Evolutionary conservation across 2,888 invertebrate genomes (phyloP), one percentile per base, ranked within the genome.

Genomic region (Dendrolimus pini): DNA sequence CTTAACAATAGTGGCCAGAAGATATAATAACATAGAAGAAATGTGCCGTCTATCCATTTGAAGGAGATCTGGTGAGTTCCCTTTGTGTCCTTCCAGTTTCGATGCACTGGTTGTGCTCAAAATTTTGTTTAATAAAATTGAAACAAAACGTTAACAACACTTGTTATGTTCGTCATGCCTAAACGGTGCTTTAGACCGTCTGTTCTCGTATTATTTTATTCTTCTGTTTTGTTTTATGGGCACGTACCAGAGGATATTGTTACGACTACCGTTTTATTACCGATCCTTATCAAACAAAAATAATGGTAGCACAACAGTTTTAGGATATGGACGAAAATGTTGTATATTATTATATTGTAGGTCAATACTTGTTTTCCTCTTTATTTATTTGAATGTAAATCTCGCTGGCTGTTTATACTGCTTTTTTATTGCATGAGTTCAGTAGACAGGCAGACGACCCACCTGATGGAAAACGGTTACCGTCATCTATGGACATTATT

Each of bases 231-330:
- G 52, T 47, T 47, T 47, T 47, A 47, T 47, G 47, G 30, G 47
- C 47, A 9, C 47, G 47, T 6, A 10, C 47, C 12, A 47, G 9
- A 55, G 30, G 54, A 47, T 47, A 8, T 12, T 30, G 41, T 41
- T 18, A 53, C 30, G 52, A 56, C 61, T 62, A 57, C 60, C 53
- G 62, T 60, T 62, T 61, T 61, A 60, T 58, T 52, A 54, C 47
- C 54, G 61, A 57, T 57, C 55, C 30, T 53, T 59, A 59, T 60
- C 58, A 2, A 53, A 18, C 56, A 55, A 55, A 54, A 42, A 54
- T 58, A 54, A 30, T 30, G 30, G 30, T 30, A 47, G 47, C 47
- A 10, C 12, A 47, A 47, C 47, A 30, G 30, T 47, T 47, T 10
- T 2, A 47, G 9, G 9, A 47, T 10, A 47, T 47, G 47, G 10